Evolutionary conservation across 1,140 invertebrate genomes (phyloP).

Genomic region (honey bee (Apis mellifera)): Amel_HAv3.1 CM009943.2:6904501-6905000

Average conservation of each 20-base stretch:
- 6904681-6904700: conserved; percentile 24
- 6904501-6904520: conserved; percentile 67
- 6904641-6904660: conserved; percentile 65
- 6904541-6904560: conserved; percentile 57
- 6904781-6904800: neutral
- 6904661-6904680: conserved; percentile 52
- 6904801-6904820: neutral
- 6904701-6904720: conserved; percentile 37
- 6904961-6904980: conserved; percentile 49
- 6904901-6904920: conserved; percentile 47
- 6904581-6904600: conserved; percentile 52
- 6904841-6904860: no score
- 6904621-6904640: conserved; percentile 50
- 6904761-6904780: neutral
- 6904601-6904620: conserved; percentile 54
- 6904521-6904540: conserved; percentile 54
- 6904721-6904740: conserved; percentile 44
- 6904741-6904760: neutral
- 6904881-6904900: conserved; percentile 26
- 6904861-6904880: neutral
- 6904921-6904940: conserved; percentile 56
- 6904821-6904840: no score
- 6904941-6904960: conserved; percentile 60
- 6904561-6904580: conserved; percentile 33
- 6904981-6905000: conserved; percentile 65